Evolutionary conservation across 2,113 vertebrate genomes (phyloP), one percentile per base, ranked within the genome.

Genomic region (Centrocercus urophasianus): DNA sequence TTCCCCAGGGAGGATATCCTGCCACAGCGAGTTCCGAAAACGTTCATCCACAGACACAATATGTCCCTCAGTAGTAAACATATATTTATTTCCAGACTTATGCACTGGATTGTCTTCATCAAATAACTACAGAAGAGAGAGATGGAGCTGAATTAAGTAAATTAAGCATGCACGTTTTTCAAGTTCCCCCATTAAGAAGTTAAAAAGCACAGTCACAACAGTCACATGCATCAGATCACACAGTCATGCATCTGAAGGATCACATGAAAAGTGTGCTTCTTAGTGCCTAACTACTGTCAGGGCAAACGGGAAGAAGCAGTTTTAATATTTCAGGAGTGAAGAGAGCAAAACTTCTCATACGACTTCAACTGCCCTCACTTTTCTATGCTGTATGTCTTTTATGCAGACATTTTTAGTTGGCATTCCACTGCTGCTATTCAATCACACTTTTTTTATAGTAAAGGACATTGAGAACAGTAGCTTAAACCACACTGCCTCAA

Each of bases 1-100:
- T 43, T 97, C 97, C 40, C 96, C 98, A 4, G 98, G 97, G 43
- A 98, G 98, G 87, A 97, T 89, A 70, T 99, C 98, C 16, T 97
- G 98, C 99, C 99, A 99, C 65, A 98, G 97, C 2, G 98, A 98
- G 94, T 97, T 98, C 78, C 99, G 98, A 80, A 99, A 99, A 13
- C 98, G 98, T 40, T 96, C 97, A 59, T 99, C 99, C 96, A 99
- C 98, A 4, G 99, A 99, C 81, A 99, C 97, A 2, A 99, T n/a
- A 22, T 99, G 99, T 16, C 99, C 99, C 97, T 99, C 99, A 3
- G 99, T 99, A 38, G 99, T 99, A 95, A 99, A 99, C 98, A 99
- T 98, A 93, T 99, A 99, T 89, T 98, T 99, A 92, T 98, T 99
- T 67, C 98, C 99, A 28, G 98, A 99, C 86, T 97, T 98, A 79